Conservation (phyloP, 2,888 invertebrate species). For the Ectropis crepuscularia region DNA sequence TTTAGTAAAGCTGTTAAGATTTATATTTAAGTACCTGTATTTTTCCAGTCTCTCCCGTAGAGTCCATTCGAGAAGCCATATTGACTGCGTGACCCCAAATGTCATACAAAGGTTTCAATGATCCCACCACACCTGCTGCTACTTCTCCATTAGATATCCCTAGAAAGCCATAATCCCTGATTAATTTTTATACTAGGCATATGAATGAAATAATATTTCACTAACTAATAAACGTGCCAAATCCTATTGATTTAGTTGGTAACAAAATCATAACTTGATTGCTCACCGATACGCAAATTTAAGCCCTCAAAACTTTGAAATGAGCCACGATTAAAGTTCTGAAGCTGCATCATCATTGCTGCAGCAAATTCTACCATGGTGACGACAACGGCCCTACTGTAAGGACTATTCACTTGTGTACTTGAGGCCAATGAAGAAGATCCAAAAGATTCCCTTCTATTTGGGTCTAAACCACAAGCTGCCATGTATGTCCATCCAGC, state of each 20-base stretch:
- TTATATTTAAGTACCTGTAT: conserved; percentile 88
- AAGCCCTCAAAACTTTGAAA: conserved; percentile 86
- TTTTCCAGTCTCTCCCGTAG: conserved; percentile 91
- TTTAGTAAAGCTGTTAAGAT: no score
- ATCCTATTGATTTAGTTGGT: background rate
- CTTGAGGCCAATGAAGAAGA: conserved; percentile 57
- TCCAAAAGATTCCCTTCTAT: conserved; percentile 85
- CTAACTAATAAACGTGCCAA: no score
- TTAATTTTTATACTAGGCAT: no score
- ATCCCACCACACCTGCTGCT: conserved; percentile 97
- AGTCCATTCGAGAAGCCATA: conserved; percentile 98
- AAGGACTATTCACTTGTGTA: conserved; percentile 61
- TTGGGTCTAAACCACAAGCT: conserved; percentile 94
- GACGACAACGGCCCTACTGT: conserved; percentile 72
- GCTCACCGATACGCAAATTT: conserved; percentile 89
- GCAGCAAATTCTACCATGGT: conserved; percentile 82
- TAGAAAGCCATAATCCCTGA: conserved; percentile 49
- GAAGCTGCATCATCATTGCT: conserved; percentile 80
- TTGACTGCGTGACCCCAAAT: conserved; percentile 99
- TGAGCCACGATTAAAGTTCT: conserved; percentile 84
- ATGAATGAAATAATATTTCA: no score
- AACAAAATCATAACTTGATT: background rate
- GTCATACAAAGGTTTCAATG: conserved; percentile 96
- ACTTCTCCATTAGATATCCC: conserved; percentile 96
- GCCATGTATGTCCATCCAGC: conserved; percentile 99